Evolutionary conservation across 2,113 vertebrate genomes (phyloP).

Genomic region (Nannobrachium achirus): DNA sequence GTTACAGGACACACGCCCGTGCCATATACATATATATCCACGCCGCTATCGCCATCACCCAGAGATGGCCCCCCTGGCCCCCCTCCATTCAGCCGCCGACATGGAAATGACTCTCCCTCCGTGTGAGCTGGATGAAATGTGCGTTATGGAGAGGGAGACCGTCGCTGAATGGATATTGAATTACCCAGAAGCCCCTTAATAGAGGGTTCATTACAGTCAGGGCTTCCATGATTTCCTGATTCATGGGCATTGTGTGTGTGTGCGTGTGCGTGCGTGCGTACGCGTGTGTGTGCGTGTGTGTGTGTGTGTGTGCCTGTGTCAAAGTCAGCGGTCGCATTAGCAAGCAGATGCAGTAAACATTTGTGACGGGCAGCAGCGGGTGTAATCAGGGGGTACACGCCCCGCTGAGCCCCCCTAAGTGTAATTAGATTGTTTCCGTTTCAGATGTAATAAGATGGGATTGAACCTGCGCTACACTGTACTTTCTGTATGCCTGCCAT

Average conservation of each 20-base stretch:
- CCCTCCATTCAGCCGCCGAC: conserved; percentile 36
- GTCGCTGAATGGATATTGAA: conserved; percentile 63
- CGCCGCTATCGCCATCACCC: conserved; percentile 26
- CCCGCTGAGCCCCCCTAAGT: conserved; percentile 48
- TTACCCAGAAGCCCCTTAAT: conserved; percentile 55
- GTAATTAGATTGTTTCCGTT: conserved; percentile 61
- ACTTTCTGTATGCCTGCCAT: too few species aligned
- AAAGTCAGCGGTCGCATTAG: conserved; percentile 34
- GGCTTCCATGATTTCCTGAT: conserved; percentile 47
- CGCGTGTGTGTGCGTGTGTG: conserved; percentile 9
- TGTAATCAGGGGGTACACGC: conserved; percentile 47
- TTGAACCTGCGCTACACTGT: conserved; percentile 5
- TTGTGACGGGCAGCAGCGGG: conserved; percentile 51
- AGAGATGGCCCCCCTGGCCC: conserved; percentile 8
- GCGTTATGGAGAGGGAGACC: conserved; percentile 27
- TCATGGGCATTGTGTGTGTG: conserved; percentile 18
- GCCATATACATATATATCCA: conserved; percentile 41
- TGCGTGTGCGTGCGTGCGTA: conserved; percentile 10
- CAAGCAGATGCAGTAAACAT: conserved; percentile 50
- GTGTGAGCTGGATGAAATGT: conserved; percentile 51
- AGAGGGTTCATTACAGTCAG: conserved; percentile 56
- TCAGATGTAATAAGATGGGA: conserved; percentile 40
- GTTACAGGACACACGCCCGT: conserved; percentile 50
- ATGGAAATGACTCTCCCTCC: conserved; percentile 39
- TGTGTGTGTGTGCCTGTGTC: neutral